Conservation (phyloP, 2,113 vertebrate genomes). For the Alexandromys fortis region DNA sequence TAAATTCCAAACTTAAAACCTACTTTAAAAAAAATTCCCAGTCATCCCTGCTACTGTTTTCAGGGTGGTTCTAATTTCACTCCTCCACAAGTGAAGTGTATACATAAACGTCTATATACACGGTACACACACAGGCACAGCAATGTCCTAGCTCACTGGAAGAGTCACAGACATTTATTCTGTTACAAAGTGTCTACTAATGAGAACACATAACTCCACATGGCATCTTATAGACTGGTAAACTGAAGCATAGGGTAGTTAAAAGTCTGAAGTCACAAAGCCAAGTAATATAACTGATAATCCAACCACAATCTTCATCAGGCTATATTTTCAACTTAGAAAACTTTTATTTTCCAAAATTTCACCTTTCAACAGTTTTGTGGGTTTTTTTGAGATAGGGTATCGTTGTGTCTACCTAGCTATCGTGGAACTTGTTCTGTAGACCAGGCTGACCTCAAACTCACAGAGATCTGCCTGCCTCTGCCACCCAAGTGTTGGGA, state of each 20-base stretch:
- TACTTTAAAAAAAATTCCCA: not conserved
- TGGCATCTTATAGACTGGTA: conserved; percentile 1
- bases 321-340: not conserved
- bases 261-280: not conserved
- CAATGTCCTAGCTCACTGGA: not conserved
- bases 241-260: conserved; percentile 4
- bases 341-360: conserved; percentile 1
- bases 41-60: conserved; percentile 7
- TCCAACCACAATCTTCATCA: conserved; percentile 43
- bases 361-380: not conserved
- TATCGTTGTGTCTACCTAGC: not conserved
- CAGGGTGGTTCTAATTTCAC: conserved; percentile 26
- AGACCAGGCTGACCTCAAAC: not conserved
- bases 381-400: not conserved
- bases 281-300: not conserved
- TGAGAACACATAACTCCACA: not conserved
- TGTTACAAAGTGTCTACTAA: not conserved
- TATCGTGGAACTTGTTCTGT: not conserved
- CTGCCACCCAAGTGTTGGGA: not conserved
- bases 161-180: not conserved
- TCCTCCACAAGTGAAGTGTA: not conserved
- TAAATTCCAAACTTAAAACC: not conserved
- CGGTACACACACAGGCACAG: not conserved
- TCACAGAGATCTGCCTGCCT: not conserved
- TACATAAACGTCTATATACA: not conserved